Base-by-base conservation (phyloP, 2,113 vertebrate species). In the Sorex araneus region DNA sequence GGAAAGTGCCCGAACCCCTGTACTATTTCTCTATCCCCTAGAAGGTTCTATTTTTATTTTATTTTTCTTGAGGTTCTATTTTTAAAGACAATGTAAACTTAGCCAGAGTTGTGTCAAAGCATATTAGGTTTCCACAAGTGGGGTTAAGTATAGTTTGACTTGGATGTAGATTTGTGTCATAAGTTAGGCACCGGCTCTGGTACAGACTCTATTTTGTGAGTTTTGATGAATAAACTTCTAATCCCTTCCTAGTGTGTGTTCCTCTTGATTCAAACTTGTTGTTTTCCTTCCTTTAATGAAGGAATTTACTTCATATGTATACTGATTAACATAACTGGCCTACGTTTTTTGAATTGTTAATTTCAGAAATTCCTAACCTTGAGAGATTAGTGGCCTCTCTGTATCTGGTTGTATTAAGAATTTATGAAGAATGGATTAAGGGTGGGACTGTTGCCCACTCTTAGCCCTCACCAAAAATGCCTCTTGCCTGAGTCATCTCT, bases 311-410 rank as follows among this genome's bases (percentile, higher is more conserved):
- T 91, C 57, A 21, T 25, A 50, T 66, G 8, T 50, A 28, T 67
- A 84, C 21, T 57, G 25, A 73, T 50, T 50, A 50, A 50, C 13
- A 50, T 50, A 50, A 50, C 47, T 47, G 47, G 47, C 13, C 40
- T 7, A 40, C 23, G 32, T 82, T 60, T 85, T 77, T 13, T 67
- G 64, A 50, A 67, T n/a, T 27, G 15, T 69, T 69, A 69, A 32
- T 86, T 87, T 34, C 12, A 40, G 34, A 23, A 87, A 69, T 77
- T 63, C 25, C 36, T 89, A 81, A 84, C 30, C 69, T 93, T 70
- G 60, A 64, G 27, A 69, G 43, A 71, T 27, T 50, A 43, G 69
- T 50, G 83, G 25, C 34, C 3, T 36, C 11, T 27, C 23, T 40
- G 36, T 8, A 25, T 83, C 6, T 91, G 57, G 63, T 9, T 75